A percentile compares a stretch with the other conserved stretches of the same genome.
Conservation (phyloP, 2,797 vertebrate genomes). For the Coendou prehensilis region DNA sequence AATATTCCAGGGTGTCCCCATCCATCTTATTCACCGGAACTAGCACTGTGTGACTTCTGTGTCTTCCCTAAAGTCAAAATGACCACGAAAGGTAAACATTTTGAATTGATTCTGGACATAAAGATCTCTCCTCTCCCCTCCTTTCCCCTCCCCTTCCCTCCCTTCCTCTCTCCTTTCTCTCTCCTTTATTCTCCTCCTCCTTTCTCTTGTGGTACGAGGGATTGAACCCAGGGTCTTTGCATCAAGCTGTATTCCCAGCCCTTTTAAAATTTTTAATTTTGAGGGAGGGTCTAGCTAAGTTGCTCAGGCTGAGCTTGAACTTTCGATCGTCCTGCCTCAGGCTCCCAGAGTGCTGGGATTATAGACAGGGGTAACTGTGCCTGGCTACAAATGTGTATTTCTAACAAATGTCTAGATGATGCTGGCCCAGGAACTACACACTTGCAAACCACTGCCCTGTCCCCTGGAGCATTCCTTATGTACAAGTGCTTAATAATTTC, state of each 20-base stretch:
- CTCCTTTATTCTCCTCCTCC: background rate
- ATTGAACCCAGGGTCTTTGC: background rate
- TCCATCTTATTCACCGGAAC: background rate
- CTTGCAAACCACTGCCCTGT: background rate
- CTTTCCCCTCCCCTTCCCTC: too few relatives aligned
- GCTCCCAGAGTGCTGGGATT: background rate
- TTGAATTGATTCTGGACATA: background rate
- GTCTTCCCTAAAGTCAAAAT: background rate
- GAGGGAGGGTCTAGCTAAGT: background rate
- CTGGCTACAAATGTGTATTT: background rate
- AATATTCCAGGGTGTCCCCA: background rate
- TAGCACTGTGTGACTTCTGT: background rate
- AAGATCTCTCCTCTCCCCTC: background rate
- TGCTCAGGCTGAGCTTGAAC: background rate
- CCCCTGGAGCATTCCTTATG: background rate
- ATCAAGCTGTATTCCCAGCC: background rate
- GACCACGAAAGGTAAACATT: background rate
- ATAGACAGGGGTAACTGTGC: background rate
- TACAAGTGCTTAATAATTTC: background rate
- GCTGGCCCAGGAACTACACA: background rate
- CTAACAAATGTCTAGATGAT: background rate
- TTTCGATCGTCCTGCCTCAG: background rate
- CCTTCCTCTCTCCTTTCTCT: background rate
- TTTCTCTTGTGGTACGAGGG: background rate
- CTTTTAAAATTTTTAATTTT: background rate